Evolutionary conservation across 2,113 vertebrate genomes (phyloP).

Genomic region (Xyliphius kryptos): DNA sequence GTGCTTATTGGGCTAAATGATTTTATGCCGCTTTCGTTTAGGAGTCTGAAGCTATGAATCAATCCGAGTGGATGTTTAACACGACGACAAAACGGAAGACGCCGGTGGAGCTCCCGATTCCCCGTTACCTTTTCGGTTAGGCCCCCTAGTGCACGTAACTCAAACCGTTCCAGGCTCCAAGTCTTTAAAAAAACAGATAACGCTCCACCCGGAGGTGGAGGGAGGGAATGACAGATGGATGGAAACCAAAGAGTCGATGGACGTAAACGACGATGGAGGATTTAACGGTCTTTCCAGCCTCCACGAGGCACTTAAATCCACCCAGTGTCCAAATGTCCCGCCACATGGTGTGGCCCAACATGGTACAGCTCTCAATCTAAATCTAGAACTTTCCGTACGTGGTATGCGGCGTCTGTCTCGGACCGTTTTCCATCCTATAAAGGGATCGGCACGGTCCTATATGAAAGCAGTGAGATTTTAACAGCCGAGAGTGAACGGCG

Average conservation of each 20-base stretch:
- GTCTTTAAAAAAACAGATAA: conserved; percentile 12
- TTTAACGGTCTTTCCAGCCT: conserved; percentile 15
- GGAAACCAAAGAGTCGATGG: background rate
- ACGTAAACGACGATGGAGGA: background rate
- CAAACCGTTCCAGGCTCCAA: conserved; percentile 11
- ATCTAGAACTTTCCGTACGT: background rate
- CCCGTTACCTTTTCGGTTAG: conserved; percentile 6
- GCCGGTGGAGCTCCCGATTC: conserved; percentile 2
- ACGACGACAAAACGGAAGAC: conserved; percentile 11
- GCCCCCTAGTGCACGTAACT: background rate
- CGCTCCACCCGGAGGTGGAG: background rate
- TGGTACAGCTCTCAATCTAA: background rate
- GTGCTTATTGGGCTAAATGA: background rate
- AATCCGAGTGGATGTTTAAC: background rate
- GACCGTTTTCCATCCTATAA: background rate
- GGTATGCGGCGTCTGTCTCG: background rate
- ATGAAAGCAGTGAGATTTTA: background rate
- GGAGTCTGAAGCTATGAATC: background rate
- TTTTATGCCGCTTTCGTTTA: background rate
- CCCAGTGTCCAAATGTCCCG: background rate
- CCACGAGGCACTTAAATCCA: background rate
- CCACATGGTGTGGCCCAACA: background rate
- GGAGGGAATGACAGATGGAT: background rate
- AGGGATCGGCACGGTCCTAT: background rate
- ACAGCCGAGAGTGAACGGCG: no score